Base-by-base conservation (phyloP, 2,888 invertebrate species). In the Rhagonycha lutea region DNA sequence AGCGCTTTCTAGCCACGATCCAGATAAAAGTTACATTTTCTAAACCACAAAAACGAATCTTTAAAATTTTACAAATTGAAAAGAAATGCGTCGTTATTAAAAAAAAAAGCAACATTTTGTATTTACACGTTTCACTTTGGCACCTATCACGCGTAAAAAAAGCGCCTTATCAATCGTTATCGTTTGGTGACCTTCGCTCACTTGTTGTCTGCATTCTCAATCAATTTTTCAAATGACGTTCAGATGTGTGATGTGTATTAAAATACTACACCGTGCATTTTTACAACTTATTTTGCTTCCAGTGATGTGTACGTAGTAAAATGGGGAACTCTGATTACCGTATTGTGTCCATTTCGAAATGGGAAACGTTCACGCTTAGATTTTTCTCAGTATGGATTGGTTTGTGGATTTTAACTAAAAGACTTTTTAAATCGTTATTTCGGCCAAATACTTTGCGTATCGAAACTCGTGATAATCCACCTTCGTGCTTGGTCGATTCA, bases 401-500 rank as follows among this genome's bases (percentile, higher is more conserved):
- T 14, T 81, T 88, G 18, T 91, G 90, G 88, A 85, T 90, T 76
- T 84, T 91, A 69, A 81, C 87, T 9, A 90, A 89, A 81, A 85
- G 89, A 68, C 82, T 89, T 1, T 78, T 88, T 5, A 89, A 87
- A 80, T 89, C 89, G 88, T 82, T 89, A 2, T 91, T 90, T 89
- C 87, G 89, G 80, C 89, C 89, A 0, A 88, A 88, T 70, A 87
- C 86, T 60, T 87, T 88, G 79, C 83, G 83, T 60, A 80, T 88
- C 62, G 86, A 86, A 68, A 84, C 86, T 76, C 86, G 91, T 29
- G 91, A 91, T 82, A 91, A 89, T 79, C 92, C 92, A 14, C 92
- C 92, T 1, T 81, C 88, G 18, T 92, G 91, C 84, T 87, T 92
- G 26, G 89, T 91, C 9, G 91, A 92, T 82, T 88, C 90, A 18